phyloP scores from a whole-genome alignment of 2,797 vertebrate genomes.

The Anas acuta region DNA sequence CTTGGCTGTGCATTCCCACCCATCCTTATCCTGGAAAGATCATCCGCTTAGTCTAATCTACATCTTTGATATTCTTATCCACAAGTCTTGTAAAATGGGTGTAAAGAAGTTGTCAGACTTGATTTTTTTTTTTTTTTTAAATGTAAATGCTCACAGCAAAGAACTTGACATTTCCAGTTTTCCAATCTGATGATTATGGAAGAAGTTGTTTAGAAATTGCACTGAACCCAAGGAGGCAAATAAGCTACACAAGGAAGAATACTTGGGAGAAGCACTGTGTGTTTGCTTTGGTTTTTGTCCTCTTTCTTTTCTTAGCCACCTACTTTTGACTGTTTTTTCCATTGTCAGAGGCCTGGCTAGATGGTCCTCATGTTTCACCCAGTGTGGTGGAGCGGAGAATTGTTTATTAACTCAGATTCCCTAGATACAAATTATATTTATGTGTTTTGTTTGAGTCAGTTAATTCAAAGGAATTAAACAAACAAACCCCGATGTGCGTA shows the following conservation, averaged over 20 bases:
- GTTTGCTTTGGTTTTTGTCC: neutral
- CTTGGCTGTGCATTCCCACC: neutral
- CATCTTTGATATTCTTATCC: neutral
- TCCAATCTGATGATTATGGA: neutral
- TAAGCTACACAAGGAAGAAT: neutral
- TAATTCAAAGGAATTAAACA: neutral
- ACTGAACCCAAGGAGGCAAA: neutral
- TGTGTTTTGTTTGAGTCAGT: neutral
- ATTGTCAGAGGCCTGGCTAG: neutral
- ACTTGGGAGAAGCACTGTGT: neutral
- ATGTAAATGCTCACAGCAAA: neutral
- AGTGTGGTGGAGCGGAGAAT: neutral
- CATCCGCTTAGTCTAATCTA: neutral
- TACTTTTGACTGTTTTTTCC: conserved; percentile 1
- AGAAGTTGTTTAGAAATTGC: neutral
- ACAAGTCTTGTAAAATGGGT: neutral
- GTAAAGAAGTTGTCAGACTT: neutral
- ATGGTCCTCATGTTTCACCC: neutral
- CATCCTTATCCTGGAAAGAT: neutral
- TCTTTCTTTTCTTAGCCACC: neutral
- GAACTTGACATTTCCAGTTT: neutral
- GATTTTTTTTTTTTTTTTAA: neutral
- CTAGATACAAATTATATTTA: neutral
- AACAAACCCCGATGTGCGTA: neutral
- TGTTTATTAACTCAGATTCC: neutral